Conservation (phyloP, 1,140 invertebrate species). For the Aphaenogaster ashmeadi region DNA sequence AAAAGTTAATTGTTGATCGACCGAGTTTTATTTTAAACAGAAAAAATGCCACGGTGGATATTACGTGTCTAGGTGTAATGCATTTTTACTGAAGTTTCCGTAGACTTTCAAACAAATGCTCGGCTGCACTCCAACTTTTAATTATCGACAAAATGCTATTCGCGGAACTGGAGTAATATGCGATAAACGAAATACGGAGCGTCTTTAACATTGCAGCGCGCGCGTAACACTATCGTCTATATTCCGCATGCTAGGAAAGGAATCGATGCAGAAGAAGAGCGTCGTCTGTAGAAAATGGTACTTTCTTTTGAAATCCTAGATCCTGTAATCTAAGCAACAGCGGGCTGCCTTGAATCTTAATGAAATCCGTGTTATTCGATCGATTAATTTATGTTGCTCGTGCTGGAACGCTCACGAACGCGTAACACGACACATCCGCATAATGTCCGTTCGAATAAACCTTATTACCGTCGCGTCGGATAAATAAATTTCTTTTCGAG, state of each 20-base stretch:
- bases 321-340: slow-evolving; percentile 21
- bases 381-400: slow-evolving; percentile 11
- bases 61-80: not conserved
- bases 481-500: slow-evolving; percentile 43
- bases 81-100: not conserved
- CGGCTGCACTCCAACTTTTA: not conserved
- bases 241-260: not conserved
- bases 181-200: not conserved
- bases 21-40: slow-evolving; percentile 23
- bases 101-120: not conserved
- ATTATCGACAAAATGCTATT: slow-evolving; percentile 24
- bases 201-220: not conserved
- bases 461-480: not conserved
- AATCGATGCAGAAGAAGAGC: not conserved
- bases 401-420: not conserved
- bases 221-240: not conserved
- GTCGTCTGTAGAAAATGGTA: slow-evolving; percentile 1
- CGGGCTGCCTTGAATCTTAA: slow-evolving; percentile 10
- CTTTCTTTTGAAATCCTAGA: slow-evolving; percentile 28
- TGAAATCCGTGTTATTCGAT: slow-evolving; percentile 39
- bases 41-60: not conserved
- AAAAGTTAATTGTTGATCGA: slow-evolving; percentile 41
- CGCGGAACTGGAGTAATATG: not conserved
- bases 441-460: slow-evolving; percentile 14
- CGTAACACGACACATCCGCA: not conserved